Evolutionary conservation across 1,140 invertebrate species (phyloP).

Genomic region (Sitobion miscanthi): DNA sequence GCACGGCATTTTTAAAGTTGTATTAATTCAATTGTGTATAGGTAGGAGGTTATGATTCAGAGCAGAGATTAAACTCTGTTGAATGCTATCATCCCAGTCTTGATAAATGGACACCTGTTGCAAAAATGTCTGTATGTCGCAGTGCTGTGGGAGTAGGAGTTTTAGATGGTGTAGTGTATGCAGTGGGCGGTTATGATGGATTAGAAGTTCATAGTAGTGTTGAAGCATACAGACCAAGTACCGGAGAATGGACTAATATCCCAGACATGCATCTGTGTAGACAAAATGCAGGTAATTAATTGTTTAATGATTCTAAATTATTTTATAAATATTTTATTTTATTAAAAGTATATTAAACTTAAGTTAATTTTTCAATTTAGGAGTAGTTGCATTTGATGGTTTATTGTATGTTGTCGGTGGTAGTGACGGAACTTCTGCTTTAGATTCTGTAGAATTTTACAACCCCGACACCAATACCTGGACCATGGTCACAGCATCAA

Average conservation of each 20-base stretch:
- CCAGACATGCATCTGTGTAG: slow-evolving; percentile 80
- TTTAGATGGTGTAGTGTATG: slow-evolving; percentile 85
- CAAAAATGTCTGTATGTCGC: slow-evolving; percentile 86
- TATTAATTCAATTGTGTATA: slow-evolving; percentile 59
- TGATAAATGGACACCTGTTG: slow-evolving; percentile 67
- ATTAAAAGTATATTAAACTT: slow-evolving; percentile 63
- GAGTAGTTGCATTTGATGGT: slow-evolving; percentile 77
- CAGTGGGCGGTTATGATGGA: slow-evolving; percentile 89
- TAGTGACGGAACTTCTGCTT: slow-evolving; percentile 85
- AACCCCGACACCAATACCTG: slow-evolving; percentile 84
- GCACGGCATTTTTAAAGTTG: background rate
- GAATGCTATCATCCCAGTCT: slow-evolving; percentile 71
- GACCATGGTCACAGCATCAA: slow-evolving; percentile 79
- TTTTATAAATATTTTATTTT: background rate
- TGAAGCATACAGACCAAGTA: slow-evolving; percentile 75
- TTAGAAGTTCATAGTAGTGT: slow-evolving; percentile 85
- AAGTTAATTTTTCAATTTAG: slow-evolving; percentile 63
- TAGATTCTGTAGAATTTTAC: slow-evolving; percentile 88
- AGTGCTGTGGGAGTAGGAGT: slow-evolving; percentile 91
- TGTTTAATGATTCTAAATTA: slow-evolving; percentile 67
- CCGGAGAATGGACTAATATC: slow-evolving; percentile 72
- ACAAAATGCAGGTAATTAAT: too few relatives aligned
- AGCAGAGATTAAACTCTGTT: slow-evolving; percentile 89
- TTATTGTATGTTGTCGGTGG: slow-evolving; percentile 60
- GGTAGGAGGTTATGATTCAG: slow-evolving; percentile 92